Percentiles rank a stretch among this genome's conserved stretches.
These are phyloP conservation scores for Acleris laterana DNA, from an alignment of 2,888 invertebrate genomes.

Conservation along the genomic window DNA sequence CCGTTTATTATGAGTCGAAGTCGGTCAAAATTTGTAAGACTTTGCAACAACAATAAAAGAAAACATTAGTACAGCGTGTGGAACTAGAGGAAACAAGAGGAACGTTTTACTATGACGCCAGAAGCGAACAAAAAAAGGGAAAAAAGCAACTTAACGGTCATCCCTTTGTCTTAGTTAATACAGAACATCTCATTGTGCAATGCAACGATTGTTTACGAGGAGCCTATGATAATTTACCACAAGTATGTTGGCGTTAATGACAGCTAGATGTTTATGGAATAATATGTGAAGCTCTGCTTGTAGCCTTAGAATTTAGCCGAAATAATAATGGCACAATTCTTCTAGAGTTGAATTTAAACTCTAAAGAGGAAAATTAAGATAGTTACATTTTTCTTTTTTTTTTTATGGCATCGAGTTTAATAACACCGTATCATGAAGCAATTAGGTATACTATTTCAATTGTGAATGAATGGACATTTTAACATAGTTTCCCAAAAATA, in stretches of 20 bases:
- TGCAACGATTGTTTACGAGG: conserved; percentile 58
- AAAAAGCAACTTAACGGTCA: conserved; percentile 61
- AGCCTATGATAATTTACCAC: conserved; percentile 36
- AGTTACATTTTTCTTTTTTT: too few species aligned
- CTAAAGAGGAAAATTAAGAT: not conserved
- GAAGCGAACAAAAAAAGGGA: conserved; percentile 56
- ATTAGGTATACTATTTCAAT: too few species aligned
- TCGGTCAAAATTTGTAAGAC: conserved; percentile 34
- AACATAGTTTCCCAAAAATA: too few species aligned
- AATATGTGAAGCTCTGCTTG: not conserved
- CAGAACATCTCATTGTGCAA: conserved; percentile 56
- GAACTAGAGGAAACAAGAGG: conserved; percentile 64
- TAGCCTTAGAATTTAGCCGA: not conserved
- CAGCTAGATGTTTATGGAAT: conserved; percentile 4
- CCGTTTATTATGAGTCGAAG: conserved; percentile 15
- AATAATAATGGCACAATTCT: not conserved
- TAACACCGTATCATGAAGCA: too few species aligned
- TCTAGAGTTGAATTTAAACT: not conserved
- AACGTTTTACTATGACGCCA: conserved; percentile 57
- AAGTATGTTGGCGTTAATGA: conserved; percentile 17
- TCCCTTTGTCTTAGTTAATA: conserved; percentile 60
- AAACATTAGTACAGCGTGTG: conserved; percentile 54
- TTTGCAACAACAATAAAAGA: conserved; percentile 48
- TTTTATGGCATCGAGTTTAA: too few species aligned
- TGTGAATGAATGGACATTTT: too few species aligned